Base-by-base conservation (phyloP, 2,797 vertebrate species). In the Girardinus metallicus region DNA sequence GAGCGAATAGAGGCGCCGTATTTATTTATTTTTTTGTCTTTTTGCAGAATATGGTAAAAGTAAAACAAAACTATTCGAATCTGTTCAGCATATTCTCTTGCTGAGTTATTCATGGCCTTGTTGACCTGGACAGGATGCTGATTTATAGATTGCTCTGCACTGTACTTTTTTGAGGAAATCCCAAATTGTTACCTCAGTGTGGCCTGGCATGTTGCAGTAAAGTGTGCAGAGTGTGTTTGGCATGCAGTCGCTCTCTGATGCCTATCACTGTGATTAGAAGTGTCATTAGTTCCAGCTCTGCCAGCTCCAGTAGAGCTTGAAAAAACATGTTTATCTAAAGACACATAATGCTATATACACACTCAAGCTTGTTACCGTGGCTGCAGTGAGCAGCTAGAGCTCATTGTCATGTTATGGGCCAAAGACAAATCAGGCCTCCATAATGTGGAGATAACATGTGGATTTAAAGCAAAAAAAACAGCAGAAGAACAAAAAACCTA, bases 241-340 rank as follows among this genome's bases (percentile, higher is more conserved):
- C 90, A 36, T 91, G 84, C 92, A 86, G 93, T 92, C 85, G 11
- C 90, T 89, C 62, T 85, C 87, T 80, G 93, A 94, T 94, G 82
- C 83, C 84, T 93, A 94, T 95, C 95, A 75, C 86, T 46, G 77
- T 90, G 86, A 94, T 94, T 94, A 90, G 81, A 90, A 84, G 83
- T 92, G 89, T 89, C 87, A 94, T 94, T 94, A 92, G 91, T 93
- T 93, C 89, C 92, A 91, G 87, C 81, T 86, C 85, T 91, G 86
- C 89, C 89, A 91, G 79, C 74, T 91, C 74, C 88, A 92, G 81
- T 83, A 87, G 85, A 92, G 86, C 89, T 83, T 93, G 89, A 91
- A 90, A 85, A 93, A 90, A 86, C 74, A 83, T 73, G 81, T 87
- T 94, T 93, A 89, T 91, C 84, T 86, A 51, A 73, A 73, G 80